Conservation (phyloP, 2,113 vertebrate genomes). For the Peromyscus leucopus region DNA sequence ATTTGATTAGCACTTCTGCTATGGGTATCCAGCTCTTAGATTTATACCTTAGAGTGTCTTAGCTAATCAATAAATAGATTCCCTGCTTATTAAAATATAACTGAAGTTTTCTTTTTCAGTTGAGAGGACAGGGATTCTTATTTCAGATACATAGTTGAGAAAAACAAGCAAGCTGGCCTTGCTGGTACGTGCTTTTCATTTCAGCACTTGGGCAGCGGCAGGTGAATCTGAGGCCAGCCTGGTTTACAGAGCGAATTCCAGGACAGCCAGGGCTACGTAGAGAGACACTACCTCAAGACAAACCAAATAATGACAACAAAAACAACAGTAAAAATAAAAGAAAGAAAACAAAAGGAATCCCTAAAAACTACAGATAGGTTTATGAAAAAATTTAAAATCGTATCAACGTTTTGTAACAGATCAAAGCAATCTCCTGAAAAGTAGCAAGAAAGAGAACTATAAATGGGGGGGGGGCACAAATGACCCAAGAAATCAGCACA, state of each 20-base stretch:
- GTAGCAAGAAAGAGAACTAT: background rate
- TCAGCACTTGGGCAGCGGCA: background rate
- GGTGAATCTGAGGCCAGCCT: background rate
- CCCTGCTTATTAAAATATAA: background rate
- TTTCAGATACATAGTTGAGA: background rate
- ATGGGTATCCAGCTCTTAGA: background rate
- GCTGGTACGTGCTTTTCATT: background rate
- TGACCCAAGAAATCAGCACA: background rate
- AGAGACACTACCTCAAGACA: background rate
- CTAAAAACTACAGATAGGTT: background rate
- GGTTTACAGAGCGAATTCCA: background rate
- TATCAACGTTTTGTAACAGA: background rate
- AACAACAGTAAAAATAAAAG: background rate
- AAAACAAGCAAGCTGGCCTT: background rate
- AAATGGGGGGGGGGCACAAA: background rate
- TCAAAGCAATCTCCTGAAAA: conserved; percentile 2
- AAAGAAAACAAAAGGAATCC: background rate
- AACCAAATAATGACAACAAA: background rate
- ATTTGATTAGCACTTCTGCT: background rate
- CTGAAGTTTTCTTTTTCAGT: background rate
- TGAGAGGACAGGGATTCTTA: conserved; percentile 11
- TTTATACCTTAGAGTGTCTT: background rate
- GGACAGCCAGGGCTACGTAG: background rate
- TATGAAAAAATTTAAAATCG: background rate
- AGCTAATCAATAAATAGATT: background rate